Base-by-base conservation (phyloP, 1,140 invertebrate genomes). In the Scaptodrosophila lebanonensis region DNA sequence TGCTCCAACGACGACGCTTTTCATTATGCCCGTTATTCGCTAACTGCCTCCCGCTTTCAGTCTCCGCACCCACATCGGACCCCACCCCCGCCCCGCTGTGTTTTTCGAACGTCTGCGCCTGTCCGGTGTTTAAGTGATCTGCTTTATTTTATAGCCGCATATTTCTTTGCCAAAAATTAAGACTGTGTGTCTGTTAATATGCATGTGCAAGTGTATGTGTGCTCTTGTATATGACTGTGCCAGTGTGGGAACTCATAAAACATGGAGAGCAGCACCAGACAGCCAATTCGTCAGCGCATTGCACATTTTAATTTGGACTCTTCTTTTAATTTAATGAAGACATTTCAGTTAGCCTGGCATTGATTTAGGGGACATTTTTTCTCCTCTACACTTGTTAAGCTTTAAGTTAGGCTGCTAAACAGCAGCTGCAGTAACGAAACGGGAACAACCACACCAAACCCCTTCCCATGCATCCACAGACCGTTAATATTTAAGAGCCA, bases 241-340 rank as follows among this genome's bases (percentile, higher is more conserved):
- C 49, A n/a, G n/a, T n/a, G n/a, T n/a, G n/a, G n/a, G n/a, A n/a
- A n/a, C n/a, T n/a, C 53, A 66, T 66, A 59, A 51, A 72, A 72
- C 36, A 50, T 59, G 60, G 33, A 40, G 30, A 36, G 32, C 49
- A 50, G 53, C 59, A 57, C 39, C 49, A 47, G 35, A 43, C 43
- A 56, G 45, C 40, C 53, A 51, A 51, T 52, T 69, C 70, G 71
- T 73, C 75, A 66, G 54, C 20, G 30, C 25, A 47, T 4, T 25
- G 22, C 3, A 49, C 64, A 82, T 79, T 79, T 82, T 73, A 68
- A 82, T 79, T 82, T 49, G 50, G 54, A 53, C 50, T 48, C 58
- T 42, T 20, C 40, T 63, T 65, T 72, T 79, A 68, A 82, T 82
- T 79, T 79, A 68, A 79, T 75, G 61, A 66, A 75, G 70, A 76